phyloP scores from a whole-genome alignment of 2,113 vertebrate genomes.

The Perca flavescens region DNA sequence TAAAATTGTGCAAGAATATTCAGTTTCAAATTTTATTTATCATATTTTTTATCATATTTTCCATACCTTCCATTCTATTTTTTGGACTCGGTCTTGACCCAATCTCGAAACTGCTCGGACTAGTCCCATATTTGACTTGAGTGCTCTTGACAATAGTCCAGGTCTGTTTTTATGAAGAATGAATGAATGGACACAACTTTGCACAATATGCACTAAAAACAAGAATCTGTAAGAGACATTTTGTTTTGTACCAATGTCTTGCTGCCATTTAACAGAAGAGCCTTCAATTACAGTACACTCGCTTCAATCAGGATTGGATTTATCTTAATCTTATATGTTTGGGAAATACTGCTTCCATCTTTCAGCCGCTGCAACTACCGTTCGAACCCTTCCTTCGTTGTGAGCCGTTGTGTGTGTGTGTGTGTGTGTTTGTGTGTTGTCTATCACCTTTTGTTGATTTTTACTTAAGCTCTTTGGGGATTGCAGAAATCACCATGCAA shows the following conservation, averaged over 20 bases:
- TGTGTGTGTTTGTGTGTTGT: constrained; percentile 42
- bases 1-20: not conserved
- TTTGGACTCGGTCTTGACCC: no score
- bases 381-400: not conserved
- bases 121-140: not conserved
- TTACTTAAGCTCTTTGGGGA: constrained; percentile 41
- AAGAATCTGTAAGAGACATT: not conserved
- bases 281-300: not conserved
- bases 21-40: not conserved
- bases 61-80: no score
- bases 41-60: no score
- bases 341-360: not conserved
- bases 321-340: not conserved
- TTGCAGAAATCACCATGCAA: constrained; percentile 54
- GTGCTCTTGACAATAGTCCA: not conserved
- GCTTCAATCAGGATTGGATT: not conserved
- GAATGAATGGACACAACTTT: no score
- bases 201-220: not conserved
- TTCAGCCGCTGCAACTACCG: not conserved
- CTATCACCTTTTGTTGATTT: constrained; percentile 61
- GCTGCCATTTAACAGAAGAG: not conserved
- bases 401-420: constrained; percentile 22
- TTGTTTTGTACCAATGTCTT: not conserved
- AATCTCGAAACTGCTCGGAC: not conserved
- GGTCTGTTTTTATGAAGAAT: no score